These are phyloP conservation scores for Therioaphis trifolii DNA, from an alignment of 2,888 invertebrate genomes.

Conservation along the genomic window DNA sequence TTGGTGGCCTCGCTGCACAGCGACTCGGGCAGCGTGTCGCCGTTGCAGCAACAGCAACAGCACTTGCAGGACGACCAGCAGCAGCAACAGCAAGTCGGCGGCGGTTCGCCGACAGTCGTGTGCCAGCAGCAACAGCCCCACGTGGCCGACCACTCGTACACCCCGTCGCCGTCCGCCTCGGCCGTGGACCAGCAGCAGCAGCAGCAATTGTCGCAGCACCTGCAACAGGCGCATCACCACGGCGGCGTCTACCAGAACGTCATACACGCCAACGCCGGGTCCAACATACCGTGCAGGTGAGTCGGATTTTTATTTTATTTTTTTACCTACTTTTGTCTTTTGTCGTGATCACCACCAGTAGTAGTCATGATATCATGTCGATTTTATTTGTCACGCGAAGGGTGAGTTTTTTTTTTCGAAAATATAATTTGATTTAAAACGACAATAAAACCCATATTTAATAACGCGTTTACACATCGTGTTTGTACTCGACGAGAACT, in stretches of 20 bases:
- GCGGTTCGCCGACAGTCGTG: slow-evolving; percentile 31
- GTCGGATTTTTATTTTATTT: not conserved
- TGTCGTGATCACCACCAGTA: not conserved
- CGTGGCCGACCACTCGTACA: slow-evolving; percentile 59
- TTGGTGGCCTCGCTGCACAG: slow-evolving; percentile 55
- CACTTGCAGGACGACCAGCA: slow-evolving; percentile 40
- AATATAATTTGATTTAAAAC: no score
- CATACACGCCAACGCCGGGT: slow-evolving; percentile 44
- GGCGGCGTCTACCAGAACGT: slow-evolving; percentile 41
- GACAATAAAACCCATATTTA: no score
- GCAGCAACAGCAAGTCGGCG: no score
- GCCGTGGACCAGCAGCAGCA: slow-evolving; percentile 27
- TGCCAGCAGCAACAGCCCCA: slow-evolving; percentile 48
- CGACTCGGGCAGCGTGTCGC: slow-evolving; percentile 53
- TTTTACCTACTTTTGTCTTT: not conserved
- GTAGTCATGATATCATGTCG: no score
- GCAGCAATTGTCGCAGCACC: not conserved
- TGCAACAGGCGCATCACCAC: slow-evolving; percentile 26
- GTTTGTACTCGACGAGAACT: no score
- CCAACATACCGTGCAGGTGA: slow-evolving; percentile 36
- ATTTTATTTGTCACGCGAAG: no score
- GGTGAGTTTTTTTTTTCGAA: no score
- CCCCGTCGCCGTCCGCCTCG: slow-evolving; percentile 25
- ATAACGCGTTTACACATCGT: no score
- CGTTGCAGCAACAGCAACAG: slow-evolving; percentile 21